Evolutionary conservation across 2,797 vertebrate genomes (phyloP).

Genomic region (Phylloscopus collybita): DNA sequence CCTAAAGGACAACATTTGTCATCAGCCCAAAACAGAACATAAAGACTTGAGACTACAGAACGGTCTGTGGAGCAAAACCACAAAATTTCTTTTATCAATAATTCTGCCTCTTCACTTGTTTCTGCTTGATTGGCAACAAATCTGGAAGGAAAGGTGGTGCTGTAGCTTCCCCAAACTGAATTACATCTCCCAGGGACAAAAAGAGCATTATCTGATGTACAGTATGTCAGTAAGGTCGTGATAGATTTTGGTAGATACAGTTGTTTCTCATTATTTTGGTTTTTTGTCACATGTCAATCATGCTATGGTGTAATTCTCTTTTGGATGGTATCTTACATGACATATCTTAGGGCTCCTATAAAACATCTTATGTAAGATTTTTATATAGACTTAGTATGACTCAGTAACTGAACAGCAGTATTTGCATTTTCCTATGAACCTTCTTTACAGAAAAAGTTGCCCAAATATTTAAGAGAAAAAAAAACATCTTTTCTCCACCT

Average conservation of each 20-base stretch:
- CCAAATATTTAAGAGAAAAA: background rate
- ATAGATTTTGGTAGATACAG: background rate
- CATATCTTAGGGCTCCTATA: background rate
- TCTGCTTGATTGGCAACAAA: background rate
- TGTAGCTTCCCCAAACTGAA: background rate
- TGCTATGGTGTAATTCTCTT: background rate
- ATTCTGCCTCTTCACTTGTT: background rate
- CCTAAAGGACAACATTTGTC: background rate
- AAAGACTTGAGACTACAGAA: background rate
- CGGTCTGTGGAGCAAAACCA: background rate
- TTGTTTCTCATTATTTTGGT: background rate
- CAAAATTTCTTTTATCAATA: background rate
- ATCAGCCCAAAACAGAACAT: background rate
- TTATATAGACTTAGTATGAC: constrained; percentile 49
- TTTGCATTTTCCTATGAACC: constrained; percentile 27
- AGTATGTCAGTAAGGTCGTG: background rate
- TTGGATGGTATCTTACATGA: background rate
- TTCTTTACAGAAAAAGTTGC: constrained; percentile 29
- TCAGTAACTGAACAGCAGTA: constrained; percentile 51
- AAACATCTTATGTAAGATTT: constrained; percentile 52
- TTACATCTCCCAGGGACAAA: background rate
- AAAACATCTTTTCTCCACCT: background rate
- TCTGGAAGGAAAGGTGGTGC: background rate
- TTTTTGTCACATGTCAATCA: background rate
- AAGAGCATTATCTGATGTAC: background rate